Evolutionary conservation across 2,888 invertebrate species (phyloP).

Genomic region (Adelognathus sp.): DNA sequence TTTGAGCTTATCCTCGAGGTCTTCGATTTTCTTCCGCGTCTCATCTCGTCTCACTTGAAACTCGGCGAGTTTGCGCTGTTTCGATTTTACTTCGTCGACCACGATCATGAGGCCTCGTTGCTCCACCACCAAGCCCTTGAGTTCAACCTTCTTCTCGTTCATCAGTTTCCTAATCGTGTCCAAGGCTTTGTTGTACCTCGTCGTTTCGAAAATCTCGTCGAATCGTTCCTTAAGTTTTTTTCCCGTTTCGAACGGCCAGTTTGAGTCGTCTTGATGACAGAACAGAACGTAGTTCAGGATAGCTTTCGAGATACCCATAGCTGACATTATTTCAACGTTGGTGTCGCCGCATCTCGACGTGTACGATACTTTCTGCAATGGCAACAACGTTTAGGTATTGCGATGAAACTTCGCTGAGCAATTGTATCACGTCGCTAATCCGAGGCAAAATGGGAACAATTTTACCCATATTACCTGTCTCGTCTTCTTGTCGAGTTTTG

Average conservation of each 20-base stretch:
- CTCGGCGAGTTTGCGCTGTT: slow-evolving; percentile 85
- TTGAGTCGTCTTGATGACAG: slow-evolving; percentile 99
- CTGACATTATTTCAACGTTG: slow-evolving; percentile 86
- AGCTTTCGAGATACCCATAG: slow-evolving; percentile 94
- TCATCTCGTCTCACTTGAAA: slow-evolving; percentile 85
- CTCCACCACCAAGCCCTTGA: slow-evolving; percentile 63
- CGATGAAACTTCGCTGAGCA: background rate
- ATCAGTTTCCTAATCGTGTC: slow-evolving; percentile 87
- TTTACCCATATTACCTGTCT: slow-evolving; percentile 60
- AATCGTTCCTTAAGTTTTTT: slow-evolving; percentile 97
- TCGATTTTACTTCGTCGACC: slow-evolving; percentile 85
- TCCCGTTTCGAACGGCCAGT: slow-evolving; percentile 97
- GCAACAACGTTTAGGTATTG: background rate
- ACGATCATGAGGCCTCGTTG: slow-evolving; percentile 83
- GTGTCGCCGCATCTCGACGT: slow-evolving; percentile 88
- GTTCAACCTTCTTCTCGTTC: slow-evolving; percentile 81
- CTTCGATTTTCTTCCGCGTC: slow-evolving; percentile 82
- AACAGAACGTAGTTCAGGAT: slow-evolving; percentile 98
- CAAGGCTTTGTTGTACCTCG: slow-evolving; percentile 94
- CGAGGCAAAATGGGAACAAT: background rate
- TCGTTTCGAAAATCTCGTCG: slow-evolving; percentile 98
- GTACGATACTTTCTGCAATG: slow-evolving; percentile 81
- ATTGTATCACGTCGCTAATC: background rate
- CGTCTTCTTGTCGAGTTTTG: slow-evolving; percentile 67
- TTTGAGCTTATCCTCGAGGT: slow-evolving; percentile 80